phyloP scores from a whole-genome alignment of 2,888 invertebrate genomes.

The Epinotia demarniana region DNA sequence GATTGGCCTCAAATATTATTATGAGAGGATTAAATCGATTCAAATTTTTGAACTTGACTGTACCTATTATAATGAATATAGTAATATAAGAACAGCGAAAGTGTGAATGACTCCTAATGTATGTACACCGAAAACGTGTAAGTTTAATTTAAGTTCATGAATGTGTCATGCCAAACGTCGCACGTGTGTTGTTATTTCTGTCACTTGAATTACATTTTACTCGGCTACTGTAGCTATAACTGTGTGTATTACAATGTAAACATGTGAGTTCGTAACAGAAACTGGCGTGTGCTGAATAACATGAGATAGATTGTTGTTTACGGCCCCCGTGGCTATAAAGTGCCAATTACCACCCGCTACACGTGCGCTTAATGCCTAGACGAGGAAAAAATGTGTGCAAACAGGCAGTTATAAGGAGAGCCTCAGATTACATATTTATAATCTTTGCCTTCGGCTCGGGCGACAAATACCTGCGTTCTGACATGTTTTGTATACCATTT shows the following conservation, averaged over 20 bases:
- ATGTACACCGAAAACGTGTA: constrained; percentile 11
- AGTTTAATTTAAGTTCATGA: constrained; percentile 21
- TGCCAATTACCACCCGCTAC: too few relatives aligned
- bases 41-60: too few relatives aligned
- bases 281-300: not conserved
- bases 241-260: constrained; percentile 35
- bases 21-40: too few relatives aligned
- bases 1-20: too few relatives aligned
- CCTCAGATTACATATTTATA: too few relatives aligned
- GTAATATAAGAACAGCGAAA: constrained; percentile 11
- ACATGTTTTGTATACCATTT: too few relatives aligned
- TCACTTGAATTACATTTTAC: constrained; percentile 14
- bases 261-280: not conserved
- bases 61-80: not conserved
- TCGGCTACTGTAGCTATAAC: constrained; percentile 10
- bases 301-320: not conserved
- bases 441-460: too few relatives aligned
- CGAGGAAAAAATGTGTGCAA: too few relatives aligned
- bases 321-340: too few relatives aligned
- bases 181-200: constrained; percentile 39
- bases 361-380: too few relatives aligned
- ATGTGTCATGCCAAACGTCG: constrained; percentile 33
- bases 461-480: too few relatives aligned
- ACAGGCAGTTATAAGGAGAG: too few relatives aligned
- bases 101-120: constrained; percentile 14